phyloP scores from a whole-genome alignment of 2,888 invertebrate species.

The Aplocera efformata region DNA sequence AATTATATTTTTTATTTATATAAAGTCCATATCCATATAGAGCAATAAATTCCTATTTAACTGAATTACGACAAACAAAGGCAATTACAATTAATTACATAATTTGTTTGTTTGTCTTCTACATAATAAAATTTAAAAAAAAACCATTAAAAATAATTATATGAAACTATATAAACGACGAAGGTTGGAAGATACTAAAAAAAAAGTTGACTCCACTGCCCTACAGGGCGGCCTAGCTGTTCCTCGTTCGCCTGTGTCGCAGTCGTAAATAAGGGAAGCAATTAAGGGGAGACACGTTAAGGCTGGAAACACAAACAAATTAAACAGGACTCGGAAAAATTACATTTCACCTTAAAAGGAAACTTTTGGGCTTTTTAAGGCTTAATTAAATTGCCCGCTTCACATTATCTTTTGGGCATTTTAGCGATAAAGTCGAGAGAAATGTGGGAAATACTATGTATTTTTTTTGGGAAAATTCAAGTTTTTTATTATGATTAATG shows the following conservation, averaged over 20 bases:
- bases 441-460: not conserved
- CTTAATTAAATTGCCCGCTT: conserved; percentile 16
- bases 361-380: conserved; percentile 16
- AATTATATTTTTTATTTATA: too few relatives aligned
- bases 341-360: conserved; percentile 14
- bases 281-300: conserved; percentile 29
- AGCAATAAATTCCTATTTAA: too few relatives aligned
- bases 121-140: too few relatives aligned
- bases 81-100: too few relatives aligned
- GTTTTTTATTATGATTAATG: too few relatives aligned
- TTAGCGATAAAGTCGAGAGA: conserved; percentile 1
- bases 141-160: too few relatives aligned
- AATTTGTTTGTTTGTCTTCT: too few relatives aligned
- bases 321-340: conserved; percentile 19
- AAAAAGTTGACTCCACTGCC: not conserved
- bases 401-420: conserved; percentile 8
- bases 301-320: conserved; percentile 26
- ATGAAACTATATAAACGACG: too few relatives aligned
- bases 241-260: conserved; percentile 1
- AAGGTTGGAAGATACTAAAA: not conserved
- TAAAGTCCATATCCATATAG: too few relatives aligned
- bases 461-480: not conserved
- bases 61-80: too few relatives aligned
- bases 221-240: not conserved
- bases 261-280: conserved; percentile 30